Percentiles rank a stretch among this genome's conserved stretches.
Conservation (phyloP, 2,113 vertebrate genomes). For the Perognathus longimembris region DNA sequence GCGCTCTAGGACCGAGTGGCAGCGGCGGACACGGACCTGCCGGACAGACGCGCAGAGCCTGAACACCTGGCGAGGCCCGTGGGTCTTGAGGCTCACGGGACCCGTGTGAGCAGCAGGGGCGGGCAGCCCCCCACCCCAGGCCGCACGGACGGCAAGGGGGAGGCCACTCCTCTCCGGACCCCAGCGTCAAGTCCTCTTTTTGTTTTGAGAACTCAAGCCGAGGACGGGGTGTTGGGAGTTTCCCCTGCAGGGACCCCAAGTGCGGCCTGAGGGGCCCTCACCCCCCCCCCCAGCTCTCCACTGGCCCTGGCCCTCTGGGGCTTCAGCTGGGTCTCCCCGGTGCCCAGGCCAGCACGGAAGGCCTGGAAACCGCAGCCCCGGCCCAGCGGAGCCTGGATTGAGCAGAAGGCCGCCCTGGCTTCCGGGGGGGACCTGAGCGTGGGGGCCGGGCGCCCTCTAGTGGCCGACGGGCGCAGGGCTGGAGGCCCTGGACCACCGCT, state of each 20-base stretch:
- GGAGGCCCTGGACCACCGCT: not conserved
- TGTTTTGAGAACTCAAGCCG: not conserved
- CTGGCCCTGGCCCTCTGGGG: too few relatives aligned
- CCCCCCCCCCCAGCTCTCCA: too few relatives aligned
- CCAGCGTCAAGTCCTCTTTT: too few relatives aligned
- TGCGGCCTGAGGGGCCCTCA: too few relatives aligned
- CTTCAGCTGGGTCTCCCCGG: not conserved
- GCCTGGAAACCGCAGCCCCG: not conserved
- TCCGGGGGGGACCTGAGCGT: not conserved
- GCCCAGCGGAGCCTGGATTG: not conserved
- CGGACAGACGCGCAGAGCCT: too few relatives aligned
- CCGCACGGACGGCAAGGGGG: conserved; percentile 15
- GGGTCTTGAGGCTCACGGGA: too few relatives aligned
- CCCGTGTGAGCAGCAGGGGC: too few relatives aligned
- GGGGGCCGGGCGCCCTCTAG: conserved; percentile 33
- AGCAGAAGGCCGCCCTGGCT: not conserved
- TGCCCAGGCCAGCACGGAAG: not conserved
- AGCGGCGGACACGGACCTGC: too few relatives aligned
- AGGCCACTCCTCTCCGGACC: not conserved
- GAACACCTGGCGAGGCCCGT: too few relatives aligned
- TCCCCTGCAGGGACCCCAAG: not conserved
- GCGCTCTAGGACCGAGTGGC: too few relatives aligned
- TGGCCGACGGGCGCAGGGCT: not conserved
- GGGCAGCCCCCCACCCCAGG: not conserved
- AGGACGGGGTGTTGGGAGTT: too few relatives aligned